Percentiles rank a stretch among this genome's conserved stretches.
phyloP scores from a whole-genome alignment of 2,888 invertebrate genomes.

The Caenorhabditis drosophilae region DNA sequence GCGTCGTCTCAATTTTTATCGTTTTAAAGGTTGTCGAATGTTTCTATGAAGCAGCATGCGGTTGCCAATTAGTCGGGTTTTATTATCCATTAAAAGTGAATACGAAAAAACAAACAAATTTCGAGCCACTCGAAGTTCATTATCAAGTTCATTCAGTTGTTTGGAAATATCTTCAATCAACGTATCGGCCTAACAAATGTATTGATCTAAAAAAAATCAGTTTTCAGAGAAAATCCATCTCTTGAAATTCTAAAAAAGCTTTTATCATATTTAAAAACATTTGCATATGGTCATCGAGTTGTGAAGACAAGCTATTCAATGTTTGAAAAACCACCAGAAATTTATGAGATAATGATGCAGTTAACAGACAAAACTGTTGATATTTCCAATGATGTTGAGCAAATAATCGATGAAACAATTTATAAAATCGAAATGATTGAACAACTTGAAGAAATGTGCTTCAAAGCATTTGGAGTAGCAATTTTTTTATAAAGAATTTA shows the following conservation, averaged over 20 bases:
- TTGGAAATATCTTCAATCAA: constrained; percentile 32
- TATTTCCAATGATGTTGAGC: background rate
- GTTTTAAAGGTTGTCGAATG: constrained; percentile 47
- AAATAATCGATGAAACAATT: constrained; percentile 4
- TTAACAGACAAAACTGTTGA: constrained; percentile 6
- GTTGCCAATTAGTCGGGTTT: constrained; percentile 45
- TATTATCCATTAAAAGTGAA: constrained; percentile 45
- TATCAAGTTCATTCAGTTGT: constrained; percentile 46
- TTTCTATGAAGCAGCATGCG: constrained; percentile 52
- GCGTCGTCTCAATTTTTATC: background rate
- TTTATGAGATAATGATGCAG: constrained; percentile 10
- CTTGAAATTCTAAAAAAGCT: constrained; percentile 18
- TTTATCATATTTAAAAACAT: constrained; percentile 19
- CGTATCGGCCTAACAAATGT: background rate
- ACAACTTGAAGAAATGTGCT: constrained; percentile 39
- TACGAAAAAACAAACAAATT: constrained; percentile 45
- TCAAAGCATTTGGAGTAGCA: constrained; percentile 40
- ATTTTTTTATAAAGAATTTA: background rate
- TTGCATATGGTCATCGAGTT: constrained; percentile 26
- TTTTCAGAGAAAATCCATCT: constrained; percentile 19
- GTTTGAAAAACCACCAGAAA: constrained; percentile 26
- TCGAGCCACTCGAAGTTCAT: constrained; percentile 55
- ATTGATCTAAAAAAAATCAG: background rate
- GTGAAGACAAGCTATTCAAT: constrained; percentile 29
- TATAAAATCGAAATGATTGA: constrained; percentile 23